phyloP scores from a whole-genome alignment of 2,888 invertebrate species.

The Byasa hedistus region DNA sequence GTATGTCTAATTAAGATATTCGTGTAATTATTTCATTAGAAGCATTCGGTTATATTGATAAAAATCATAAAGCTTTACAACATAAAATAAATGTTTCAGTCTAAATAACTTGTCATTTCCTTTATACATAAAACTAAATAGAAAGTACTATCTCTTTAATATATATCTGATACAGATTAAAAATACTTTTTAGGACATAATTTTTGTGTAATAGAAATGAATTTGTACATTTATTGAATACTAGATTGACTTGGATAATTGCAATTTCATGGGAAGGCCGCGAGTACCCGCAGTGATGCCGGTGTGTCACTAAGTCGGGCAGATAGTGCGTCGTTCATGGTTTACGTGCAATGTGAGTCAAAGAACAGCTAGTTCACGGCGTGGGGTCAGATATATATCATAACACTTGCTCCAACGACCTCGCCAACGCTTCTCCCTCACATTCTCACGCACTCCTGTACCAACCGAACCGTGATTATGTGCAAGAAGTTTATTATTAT shows the following conservation, averaged over 20 bases:
- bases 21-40: too few relatives aligned
- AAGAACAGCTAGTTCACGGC: conserved; percentile 60
- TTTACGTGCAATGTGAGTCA: conserved; percentile 63
- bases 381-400: conserved; percentile 62
- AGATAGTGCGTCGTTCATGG: conserved; percentile 57
- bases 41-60: too few relatives aligned
- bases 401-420: conserved; percentile 32
- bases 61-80: too few relatives aligned
- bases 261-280: conserved; percentile 44
- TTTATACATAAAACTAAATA: too few relatives aligned
- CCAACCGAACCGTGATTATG: neutral
- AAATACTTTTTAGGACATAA: too few relatives aligned
- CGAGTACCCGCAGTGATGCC: conserved; percentile 5
- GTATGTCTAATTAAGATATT: too few relatives aligned
- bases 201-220: neutral
- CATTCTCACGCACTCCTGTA: conserved; percentile 16
- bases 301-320: conserved; percentile 43
- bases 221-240: neutral
- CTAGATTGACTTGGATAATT: conserved; percentile 27
- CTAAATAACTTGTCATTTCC: too few relatives aligned
- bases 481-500: neutral
- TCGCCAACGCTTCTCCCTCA: conserved; percentile 4
- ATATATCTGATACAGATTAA: too few relatives aligned
- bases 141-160: too few relatives aligned
- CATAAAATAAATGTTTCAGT: too few relatives aligned